Evolutionary conservation across 2,113 vertebrate species (phyloP).

Genomic region (Nipponia nippon): DNA sequence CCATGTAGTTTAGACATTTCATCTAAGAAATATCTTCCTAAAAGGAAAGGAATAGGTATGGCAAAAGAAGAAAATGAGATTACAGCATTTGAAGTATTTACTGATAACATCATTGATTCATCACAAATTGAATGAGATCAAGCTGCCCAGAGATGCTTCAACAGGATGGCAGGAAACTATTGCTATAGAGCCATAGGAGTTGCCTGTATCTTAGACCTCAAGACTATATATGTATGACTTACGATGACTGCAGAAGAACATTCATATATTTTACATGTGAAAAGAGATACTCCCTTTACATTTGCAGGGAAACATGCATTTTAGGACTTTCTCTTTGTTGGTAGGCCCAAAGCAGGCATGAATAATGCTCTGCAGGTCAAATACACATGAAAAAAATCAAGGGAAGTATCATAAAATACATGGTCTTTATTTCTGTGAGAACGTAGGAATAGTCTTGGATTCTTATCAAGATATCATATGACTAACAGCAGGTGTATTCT

Average conservation of each 20-base stretch:
- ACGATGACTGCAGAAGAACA: not conserved
- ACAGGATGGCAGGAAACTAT: not conserved
- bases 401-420: not conserved
- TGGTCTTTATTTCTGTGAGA: not conserved
- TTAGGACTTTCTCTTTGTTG: not conserved
- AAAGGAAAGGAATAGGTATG: not conserved
- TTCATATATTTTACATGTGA: not conserved
- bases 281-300: not conserved
- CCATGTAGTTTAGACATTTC: not conserved
- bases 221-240: not conserved
- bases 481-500: not conserved
- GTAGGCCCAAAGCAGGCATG: not conserved
- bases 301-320: not conserved
- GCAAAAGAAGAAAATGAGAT: not conserved
- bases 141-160: not conserved
- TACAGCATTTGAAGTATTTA: not conserved
- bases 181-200: not conserved
- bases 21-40: not conserved
- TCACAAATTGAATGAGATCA: not conserved
- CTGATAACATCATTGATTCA: not conserved
- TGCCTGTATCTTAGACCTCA: not conserved
- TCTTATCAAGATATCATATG: not conserved
- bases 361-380: not conserved
- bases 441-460: not conserved
- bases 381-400: not conserved